These are phyloP conservation scores for Mungos mungo DNA, from an alignment of 2,113 vertebrate genomes.

Conservation along the genomic window DNA sequence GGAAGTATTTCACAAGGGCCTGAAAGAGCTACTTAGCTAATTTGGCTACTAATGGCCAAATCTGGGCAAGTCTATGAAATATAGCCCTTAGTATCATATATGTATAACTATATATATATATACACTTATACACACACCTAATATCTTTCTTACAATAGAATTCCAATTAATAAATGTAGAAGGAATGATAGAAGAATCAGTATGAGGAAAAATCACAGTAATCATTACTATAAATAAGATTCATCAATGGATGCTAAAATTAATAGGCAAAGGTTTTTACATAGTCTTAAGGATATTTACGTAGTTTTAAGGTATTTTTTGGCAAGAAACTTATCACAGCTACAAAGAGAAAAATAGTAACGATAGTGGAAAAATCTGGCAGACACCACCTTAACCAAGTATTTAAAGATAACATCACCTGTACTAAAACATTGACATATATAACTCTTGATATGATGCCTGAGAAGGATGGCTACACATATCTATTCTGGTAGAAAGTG, in stretches of 20 bases:
- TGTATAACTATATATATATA: too few species aligned
- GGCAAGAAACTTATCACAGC: background rate
- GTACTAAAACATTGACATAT: background rate
- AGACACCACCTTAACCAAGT: background rate
- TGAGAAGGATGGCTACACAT: background rate
- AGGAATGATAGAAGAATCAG: too few species aligned
- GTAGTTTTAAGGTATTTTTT: background rate
- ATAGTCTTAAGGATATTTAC: background rate
- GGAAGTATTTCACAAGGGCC: background rate
- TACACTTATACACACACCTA: too few species aligned
- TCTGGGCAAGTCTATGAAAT: background rate
- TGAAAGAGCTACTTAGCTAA: background rate
- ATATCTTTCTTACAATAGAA: too few species aligned
- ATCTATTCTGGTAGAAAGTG: background rate
- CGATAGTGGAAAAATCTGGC: background rate
- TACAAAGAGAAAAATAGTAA: background rate
- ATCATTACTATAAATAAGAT: background rate
- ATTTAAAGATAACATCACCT: background rate
- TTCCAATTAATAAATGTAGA: too few species aligned
- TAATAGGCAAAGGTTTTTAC: background rate
- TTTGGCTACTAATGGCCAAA: background rate
- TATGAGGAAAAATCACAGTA: background rate
- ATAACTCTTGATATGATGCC: background rate
- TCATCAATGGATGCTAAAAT: background rate
- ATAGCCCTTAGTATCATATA: too few species aligned